Evolutionary conservation across 2,113 vertebrate genomes (phyloP).

Genomic region (Perca flavescens): DNA sequence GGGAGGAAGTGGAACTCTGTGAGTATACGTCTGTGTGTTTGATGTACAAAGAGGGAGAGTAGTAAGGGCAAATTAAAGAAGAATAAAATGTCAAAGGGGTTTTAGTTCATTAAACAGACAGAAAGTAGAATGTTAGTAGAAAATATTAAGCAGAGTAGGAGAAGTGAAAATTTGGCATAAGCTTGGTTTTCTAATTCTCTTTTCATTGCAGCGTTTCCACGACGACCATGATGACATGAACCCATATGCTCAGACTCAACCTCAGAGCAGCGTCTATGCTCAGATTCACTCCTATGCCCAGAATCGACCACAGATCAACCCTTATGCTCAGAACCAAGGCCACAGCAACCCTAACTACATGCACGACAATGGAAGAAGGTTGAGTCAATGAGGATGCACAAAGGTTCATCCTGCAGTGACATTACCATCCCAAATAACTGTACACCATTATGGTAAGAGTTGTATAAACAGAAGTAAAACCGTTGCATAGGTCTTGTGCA

Average conservation of each 20-base stretch:
- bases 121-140: not conserved
- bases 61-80: not conserved
- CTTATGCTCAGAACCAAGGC: slow-evolving; percentile 59
- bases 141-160: not conserved
- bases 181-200: not conserved
- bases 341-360: slow-evolving; percentile 56
- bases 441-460: not conserved
- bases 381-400: slow-evolving; percentile 4
- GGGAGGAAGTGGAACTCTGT: slow-evolving; percentile 49
- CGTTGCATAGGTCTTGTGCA: not conserved
- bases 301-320: slow-evolving; percentile 40
- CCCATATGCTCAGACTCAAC: too few species aligned
- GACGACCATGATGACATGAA: slow-evolving; percentile 26
- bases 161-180: not conserved
- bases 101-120: not conserved
- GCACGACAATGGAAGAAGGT: slow-evolving; percentile 40
- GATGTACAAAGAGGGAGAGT: not conserved
- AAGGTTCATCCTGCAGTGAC: not conserved
- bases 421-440: not conserved
- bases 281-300: slow-evolving; percentile 28
- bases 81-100: not conserved
- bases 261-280: too few species aligned
- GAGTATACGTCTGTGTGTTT: slow-evolving; percentile 7
- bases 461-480: not conserved
- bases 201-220: slow-evolving; percentile 34